A percentile compares a stretch with the other conserved stretches of the same genome.
Evolutionary conservation across 2,888 invertebrate species (phyloP).

Genomic region (Drosophila formosana): DNA sequence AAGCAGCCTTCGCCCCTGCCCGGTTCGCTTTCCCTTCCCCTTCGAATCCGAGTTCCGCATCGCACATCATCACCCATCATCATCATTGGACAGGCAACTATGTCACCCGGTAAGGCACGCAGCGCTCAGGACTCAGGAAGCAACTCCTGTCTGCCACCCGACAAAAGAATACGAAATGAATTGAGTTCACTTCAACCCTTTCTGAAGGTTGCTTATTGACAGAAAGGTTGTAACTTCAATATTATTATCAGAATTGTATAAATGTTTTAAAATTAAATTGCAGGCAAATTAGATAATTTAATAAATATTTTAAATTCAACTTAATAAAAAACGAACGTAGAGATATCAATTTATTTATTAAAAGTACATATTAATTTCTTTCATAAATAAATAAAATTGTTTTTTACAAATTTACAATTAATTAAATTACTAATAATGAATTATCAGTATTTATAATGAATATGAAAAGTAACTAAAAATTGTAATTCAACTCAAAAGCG

Average conservation of each 20-base stretch:
- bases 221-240: no score
- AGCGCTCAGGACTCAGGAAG: conserved; percentile 28
- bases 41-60: conserved; percentile 49
- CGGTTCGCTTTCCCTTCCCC: conserved; percentile 3
- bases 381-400: neutral
- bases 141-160: conserved; percentile 30
- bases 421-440: no score
- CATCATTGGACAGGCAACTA: conserved; percentile 23
- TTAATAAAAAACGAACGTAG: no score
- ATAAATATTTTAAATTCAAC: no score
- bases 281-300: no score
- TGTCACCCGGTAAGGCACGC: conserved; percentile 38
- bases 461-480: neutral
- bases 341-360: no score
- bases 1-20: conserved; percentile 49
- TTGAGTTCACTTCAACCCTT: neutral
- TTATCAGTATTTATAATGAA: no score
- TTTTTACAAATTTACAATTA: neutral
- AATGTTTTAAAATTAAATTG: no score
- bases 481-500: neutral
- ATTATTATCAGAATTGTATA: no score
- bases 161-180: conserved; percentile 33
- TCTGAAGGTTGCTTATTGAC: no score
- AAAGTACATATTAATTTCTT: neutral
- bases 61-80: conserved; percentile 46